phyloP scores from a whole-genome alignment of 2,797 vertebrate species.

The Danio albolineatus region DNA sequence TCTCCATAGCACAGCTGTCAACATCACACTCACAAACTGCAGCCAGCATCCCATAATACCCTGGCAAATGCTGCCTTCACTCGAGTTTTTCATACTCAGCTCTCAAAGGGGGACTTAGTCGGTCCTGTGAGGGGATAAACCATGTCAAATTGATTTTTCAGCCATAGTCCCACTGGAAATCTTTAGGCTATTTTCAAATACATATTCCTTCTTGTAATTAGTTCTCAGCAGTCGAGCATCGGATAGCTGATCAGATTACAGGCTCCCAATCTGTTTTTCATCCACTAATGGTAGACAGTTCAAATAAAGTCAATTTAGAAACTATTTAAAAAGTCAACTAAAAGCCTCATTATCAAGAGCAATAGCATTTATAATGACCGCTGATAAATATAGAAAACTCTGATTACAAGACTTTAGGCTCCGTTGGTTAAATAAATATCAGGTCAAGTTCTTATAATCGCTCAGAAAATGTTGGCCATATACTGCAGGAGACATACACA shows the following conservation, averaged over 20 bases:
- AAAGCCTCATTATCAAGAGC: conserved; percentile 33
- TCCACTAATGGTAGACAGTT: conserved; percentile 20
- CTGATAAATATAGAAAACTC: conserved; percentile 32
- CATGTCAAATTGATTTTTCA: conserved; percentile 37
- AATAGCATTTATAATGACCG: conserved; percentile 26
- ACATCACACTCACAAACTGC: conserved; percentile 1
- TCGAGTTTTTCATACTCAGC: background rate
- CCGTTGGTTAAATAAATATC: background rate
- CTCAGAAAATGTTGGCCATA: background rate
- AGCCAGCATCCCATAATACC: background rate
- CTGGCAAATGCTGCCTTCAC: background rate
- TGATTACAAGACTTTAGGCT: background rate
- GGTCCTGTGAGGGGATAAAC: conserved; percentile 28
- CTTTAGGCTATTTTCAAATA: conserved; percentile 43
- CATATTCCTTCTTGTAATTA: conserved; percentile 36
- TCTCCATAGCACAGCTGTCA: conserved; percentile 35
- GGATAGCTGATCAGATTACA: conserved; percentile 30
- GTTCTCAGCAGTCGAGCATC: conserved; percentile 29
- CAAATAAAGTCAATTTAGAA: conserved; percentile 31
- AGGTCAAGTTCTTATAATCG: background rate
- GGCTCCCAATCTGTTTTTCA: conserved; percentile 16
- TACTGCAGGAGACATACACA: no score
- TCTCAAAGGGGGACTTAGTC: background rate
- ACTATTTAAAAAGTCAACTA: conserved; percentile 35
- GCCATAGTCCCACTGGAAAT: conserved; percentile 25